Base-by-base conservation (phyloP, 2,797 vertebrate species). In the Chromis chromis region DNA sequence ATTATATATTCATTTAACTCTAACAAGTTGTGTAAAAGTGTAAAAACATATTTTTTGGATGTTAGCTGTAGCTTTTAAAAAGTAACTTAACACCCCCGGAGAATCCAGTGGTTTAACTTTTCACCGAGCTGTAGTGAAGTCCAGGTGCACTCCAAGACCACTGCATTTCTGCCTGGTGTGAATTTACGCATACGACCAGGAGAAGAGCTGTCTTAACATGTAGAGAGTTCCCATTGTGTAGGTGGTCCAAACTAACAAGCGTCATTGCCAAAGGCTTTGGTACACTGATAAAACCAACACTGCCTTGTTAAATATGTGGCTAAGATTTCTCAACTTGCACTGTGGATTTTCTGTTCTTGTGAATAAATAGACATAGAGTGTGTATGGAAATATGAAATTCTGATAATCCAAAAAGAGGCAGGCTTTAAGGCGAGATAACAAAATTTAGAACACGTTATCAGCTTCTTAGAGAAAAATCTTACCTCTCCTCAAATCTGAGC, bases 401-500 rank as follows among this genome's bases (percentile, higher is more conserved):
- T 31, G 14, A 40, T 42, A 28, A 42, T 28, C 2, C 40, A 2
- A 31, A 44, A 4, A 52, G 9, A 50, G 13, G 24, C 49, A 53
- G 16, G 10, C n/a, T 50, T 22, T 48, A 9, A 21, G n/a, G 10
- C 17, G 1, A 19, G 14, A 10, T 12, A 12, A 50, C 21, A 50
- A 19, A 19, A 19, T 13, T 24, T 5, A 12, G n/a, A 50, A 7
- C 16, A 31, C 7, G 31, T 31, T 50, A 11, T 24, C 13, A 54
- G 14, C 25, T 3, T 54, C 13, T 27, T 13, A 13, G 16, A 27
- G 21, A 12, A 2, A 4, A 55, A 33, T 31, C 93, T 92, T 90
- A 98, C 97, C 92, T 94, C 59, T 92, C 83, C 68, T 97, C 95
- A 52, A 90, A 81, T 81, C 89, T 95, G 69, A 94, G 88, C 70